Evolutionary conservation across 2,888 invertebrate genomes (phyloP).

Genomic region (Augochlorella aurata): DNA sequence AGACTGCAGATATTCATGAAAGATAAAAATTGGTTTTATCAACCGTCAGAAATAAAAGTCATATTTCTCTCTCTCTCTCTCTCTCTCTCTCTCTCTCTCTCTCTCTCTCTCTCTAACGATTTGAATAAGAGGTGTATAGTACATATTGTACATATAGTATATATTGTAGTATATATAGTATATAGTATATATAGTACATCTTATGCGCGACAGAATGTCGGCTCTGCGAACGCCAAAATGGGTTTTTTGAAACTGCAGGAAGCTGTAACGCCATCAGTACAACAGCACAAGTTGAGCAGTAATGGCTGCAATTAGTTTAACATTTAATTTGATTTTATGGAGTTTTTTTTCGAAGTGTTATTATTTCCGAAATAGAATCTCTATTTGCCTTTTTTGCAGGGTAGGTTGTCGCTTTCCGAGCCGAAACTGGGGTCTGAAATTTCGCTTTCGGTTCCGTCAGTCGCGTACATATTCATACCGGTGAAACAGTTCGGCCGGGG

Average conservation of each 20-base stretch:
- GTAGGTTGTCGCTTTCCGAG: background rate
- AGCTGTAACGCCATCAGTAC: background rate
- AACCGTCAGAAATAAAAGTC: too few species aligned
- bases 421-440: background rate
- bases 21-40: too few species aligned
- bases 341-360: background rate
- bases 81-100: too few species aligned
- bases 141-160: too few species aligned
- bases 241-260: background rate
- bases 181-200: too few species aligned
- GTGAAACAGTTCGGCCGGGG: background rate
- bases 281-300: background rate
- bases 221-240: too few species aligned
- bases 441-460: background rate
- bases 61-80: too few species aligned
- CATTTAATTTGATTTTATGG: background rate
- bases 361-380: background rate
- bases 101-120: too few species aligned
- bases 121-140: too few species aligned
- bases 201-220: too few species aligned
- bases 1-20: too few species aligned
- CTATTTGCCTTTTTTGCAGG: background rate
- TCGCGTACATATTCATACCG: conserved; percentile 15
- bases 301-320: background rate
- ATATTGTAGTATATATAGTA: too few species aligned